A percentile compares a stretch with the other conserved stretches of the same genome.
Conservation (phyloP, 2,797 vertebrate genomes). For the Malacoraja senta region DNA sequence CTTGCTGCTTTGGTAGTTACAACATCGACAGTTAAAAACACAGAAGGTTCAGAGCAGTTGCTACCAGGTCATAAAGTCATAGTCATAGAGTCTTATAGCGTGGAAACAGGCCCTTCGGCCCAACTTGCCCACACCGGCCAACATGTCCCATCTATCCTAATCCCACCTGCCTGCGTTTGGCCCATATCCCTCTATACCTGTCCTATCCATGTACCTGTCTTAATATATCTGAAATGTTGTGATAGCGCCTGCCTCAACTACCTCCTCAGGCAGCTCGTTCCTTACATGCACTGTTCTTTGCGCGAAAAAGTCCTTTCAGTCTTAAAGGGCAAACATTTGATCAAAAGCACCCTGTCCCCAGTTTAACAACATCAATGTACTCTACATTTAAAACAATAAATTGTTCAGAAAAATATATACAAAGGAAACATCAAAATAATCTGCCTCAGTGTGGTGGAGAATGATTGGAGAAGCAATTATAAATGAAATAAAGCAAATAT, state of each 20-base stretch:
- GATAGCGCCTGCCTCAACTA: no score
- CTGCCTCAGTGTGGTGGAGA: not conserved
- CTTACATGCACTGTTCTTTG: no score
- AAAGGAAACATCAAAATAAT: not conserved
- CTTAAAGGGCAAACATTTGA: not conserved
- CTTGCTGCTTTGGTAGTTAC: not conserved
- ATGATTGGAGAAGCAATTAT: not conserved
- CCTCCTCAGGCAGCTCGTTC: no score
- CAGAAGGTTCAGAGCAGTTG: not conserved
- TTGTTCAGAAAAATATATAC: no score
- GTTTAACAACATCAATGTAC: not conserved
- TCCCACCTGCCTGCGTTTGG: no score
- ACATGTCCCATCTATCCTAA: no score
- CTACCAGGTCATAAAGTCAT: not conserved
- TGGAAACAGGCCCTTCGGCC: no score
- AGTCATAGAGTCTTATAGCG: no score
- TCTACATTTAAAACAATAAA: not conserved
- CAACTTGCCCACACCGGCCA: no score
- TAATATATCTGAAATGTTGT: no score
- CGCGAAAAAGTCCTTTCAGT: not conserved
- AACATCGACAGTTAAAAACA: not conserved
- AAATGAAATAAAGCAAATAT: not conserved
- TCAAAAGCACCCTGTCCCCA: not conserved
- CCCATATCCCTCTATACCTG: no score
- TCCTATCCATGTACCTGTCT: no score